These are phyloP conservation scores for Bactericera cockerelli DNA, from an alignment of 1,140 invertebrate species.

Conservation along the genomic window DNA sequence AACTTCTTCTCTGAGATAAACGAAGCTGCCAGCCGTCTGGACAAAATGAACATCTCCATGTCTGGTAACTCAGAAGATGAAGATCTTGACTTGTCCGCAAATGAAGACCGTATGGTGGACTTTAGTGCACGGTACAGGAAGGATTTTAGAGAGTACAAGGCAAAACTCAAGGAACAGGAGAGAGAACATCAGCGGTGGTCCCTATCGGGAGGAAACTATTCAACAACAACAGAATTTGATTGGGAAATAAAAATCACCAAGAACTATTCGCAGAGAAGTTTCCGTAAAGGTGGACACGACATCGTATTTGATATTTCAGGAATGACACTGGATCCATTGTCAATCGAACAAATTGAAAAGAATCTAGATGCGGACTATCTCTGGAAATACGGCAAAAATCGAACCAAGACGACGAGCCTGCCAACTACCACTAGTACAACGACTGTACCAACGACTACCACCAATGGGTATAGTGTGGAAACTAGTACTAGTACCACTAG, in stretches of 20 bases:
- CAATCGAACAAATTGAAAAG: slow-evolving; percentile 3
- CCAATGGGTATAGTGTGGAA: no score
- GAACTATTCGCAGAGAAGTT: neutral
- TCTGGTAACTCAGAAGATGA: neutral
- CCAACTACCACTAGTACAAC: neutral
- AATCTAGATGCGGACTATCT: slow-evolving; percentile 2
- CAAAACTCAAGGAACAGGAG: neutral
- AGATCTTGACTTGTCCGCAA: neutral
- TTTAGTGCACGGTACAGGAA: neutral
- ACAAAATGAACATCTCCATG: neutral
- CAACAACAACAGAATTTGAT: slow-evolving; percentile 5
- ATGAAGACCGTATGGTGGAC: neutral
- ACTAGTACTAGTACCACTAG: neutral
- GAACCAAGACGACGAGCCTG: neutral
- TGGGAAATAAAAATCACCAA: neutral
- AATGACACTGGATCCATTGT: neutral
- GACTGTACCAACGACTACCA: neutral
- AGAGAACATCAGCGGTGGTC: neutral
- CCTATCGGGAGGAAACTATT: neutral
- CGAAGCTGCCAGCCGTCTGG: neutral
- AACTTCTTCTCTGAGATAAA: neutral
- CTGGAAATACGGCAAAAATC: neutral
- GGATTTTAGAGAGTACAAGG: neutral
- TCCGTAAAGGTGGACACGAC: neutral
- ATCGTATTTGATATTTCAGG: neutral